These are phyloP conservation scores for Eristalis arbustorum DNA, from an alignment of 2,888 invertebrate genomes.

Conservation along the genomic window DNA sequence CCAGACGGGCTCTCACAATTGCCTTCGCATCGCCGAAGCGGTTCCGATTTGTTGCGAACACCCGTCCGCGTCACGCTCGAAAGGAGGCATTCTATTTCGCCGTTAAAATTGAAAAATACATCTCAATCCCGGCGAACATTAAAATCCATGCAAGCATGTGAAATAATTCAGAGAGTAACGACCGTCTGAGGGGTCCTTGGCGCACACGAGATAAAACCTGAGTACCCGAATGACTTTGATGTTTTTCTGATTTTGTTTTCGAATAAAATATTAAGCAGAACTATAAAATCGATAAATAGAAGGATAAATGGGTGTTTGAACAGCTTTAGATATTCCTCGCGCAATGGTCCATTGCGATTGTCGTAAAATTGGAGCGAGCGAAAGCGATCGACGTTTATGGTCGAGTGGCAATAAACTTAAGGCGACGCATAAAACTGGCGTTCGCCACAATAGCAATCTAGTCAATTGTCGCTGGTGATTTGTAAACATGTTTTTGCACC, in stretches of 20 bases:
- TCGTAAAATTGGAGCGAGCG: background rate
- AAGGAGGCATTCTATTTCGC: no score
- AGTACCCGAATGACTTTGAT: background rate
- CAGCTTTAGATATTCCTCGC: background rate
- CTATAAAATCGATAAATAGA: background rate
- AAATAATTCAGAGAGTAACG: no score
- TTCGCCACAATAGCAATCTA: background rate
- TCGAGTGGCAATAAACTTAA: background rate
- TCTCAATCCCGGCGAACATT: no score
- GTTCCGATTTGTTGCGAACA: no score
- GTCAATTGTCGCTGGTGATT: background rate
- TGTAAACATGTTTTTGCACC: background rate
- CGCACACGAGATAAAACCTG: no score
- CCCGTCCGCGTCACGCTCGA: no score
- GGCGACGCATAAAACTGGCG: background rate
- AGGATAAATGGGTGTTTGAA: background rate
- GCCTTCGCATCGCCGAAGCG: no score
- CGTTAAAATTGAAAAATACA: no score
- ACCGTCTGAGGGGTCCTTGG: no score
- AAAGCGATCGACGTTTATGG: background rate
- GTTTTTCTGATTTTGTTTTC: background rate
- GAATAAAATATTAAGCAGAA: background rate
- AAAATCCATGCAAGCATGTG: no score
- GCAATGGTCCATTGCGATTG: background rate
- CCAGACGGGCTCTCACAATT: no score